phyloP scores from a whole-genome alignment of 2,797 vertebrate genomes.

The Siniperca scherzeri region DNA sequence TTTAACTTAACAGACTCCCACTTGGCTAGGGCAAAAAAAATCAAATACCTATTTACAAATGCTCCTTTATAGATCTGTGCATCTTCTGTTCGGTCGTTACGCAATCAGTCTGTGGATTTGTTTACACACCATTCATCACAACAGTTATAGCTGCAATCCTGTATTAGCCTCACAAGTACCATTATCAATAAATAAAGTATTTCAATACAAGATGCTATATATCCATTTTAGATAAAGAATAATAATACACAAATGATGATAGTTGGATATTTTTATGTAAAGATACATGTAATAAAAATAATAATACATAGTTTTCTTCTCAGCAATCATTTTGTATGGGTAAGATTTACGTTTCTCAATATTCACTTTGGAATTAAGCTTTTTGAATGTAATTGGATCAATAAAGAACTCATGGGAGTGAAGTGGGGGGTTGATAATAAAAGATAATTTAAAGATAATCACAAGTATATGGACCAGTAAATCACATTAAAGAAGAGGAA shows the following conservation, averaged over 20 bases:
- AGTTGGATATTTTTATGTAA: conserved; percentile 11
- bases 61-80: conserved; percentile 63
- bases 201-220: conserved; percentile 49
- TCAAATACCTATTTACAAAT: conserved; percentile 85
- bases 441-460: conserved; percentile 80
- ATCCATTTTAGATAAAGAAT: conserved; percentile 36
- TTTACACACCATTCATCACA: conserved; percentile 43
- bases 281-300: conserved; percentile 53
- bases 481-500: conserved; percentile 99
- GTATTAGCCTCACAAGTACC: conserved; percentile 45
- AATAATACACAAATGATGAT: conserved; percentile 44
- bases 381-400: conserved; percentile 29
- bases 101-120: conserved; percentile 53
- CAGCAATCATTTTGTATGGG: conserved; percentile 18
- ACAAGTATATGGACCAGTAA: conserved; percentile 99
- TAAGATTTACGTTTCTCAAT: conserved; percentile 34
- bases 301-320: conserved; percentile 33
- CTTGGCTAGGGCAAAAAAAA: conserved; percentile 45
- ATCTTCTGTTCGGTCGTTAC: conserved; percentile 21
- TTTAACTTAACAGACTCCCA: conserved; percentile 64
- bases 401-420: conserved; percentile 40
- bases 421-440: neutral
- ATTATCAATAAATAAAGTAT: conserved; percentile 56
- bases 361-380: conserved; percentile 39
- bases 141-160: conserved; percentile 37